Evolutionary conservation across 1,140 invertebrate species (phyloP).

Genomic region (Brachionus manjavacas): DNA sequence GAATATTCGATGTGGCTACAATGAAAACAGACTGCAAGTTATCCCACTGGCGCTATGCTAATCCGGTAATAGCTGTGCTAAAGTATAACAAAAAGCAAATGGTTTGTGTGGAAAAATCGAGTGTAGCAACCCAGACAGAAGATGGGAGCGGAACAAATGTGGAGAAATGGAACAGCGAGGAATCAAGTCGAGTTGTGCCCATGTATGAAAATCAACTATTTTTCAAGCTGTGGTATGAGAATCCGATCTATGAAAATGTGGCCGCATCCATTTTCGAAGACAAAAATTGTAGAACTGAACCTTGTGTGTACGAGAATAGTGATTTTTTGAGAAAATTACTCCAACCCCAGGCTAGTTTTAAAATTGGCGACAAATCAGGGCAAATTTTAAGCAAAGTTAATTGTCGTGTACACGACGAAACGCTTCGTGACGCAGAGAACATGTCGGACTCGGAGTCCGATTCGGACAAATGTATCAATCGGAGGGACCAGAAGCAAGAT

Average conservation of each 20-base stretch:
- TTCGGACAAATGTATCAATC: constrained; percentile 14
- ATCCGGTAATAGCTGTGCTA: constrained; percentile 19
- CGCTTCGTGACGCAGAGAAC: constrained; percentile 34
- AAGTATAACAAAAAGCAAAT: background rate
- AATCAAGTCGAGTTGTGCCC: background rate
- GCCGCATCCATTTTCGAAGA: no score
- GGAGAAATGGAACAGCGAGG: background rate
- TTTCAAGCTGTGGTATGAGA: background rate
- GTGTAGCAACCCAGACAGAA: background rate
- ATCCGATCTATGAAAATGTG: constrained; percentile 2
- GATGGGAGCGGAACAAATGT: background rate
- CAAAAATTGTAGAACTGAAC: background rate
- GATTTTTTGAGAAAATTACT: constrained; percentile 1
- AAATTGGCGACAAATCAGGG: background rate
- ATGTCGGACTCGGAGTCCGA: constrained; percentile 26
- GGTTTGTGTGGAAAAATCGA: background rate
- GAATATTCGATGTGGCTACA: constrained; percentile 29
- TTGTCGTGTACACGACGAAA: constrained; percentile 12
- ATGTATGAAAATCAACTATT: background rate
- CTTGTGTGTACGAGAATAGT: background rate
- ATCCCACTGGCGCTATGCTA: constrained; percentile 19
- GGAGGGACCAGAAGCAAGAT: background rate
- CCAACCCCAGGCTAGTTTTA: background rate
- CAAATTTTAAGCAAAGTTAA: background rate
- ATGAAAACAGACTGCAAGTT: background rate